phyloP scores from a whole-genome alignment of 2,797 vertebrate genomes.

The Mormyrus proboscirostris region DNA sequence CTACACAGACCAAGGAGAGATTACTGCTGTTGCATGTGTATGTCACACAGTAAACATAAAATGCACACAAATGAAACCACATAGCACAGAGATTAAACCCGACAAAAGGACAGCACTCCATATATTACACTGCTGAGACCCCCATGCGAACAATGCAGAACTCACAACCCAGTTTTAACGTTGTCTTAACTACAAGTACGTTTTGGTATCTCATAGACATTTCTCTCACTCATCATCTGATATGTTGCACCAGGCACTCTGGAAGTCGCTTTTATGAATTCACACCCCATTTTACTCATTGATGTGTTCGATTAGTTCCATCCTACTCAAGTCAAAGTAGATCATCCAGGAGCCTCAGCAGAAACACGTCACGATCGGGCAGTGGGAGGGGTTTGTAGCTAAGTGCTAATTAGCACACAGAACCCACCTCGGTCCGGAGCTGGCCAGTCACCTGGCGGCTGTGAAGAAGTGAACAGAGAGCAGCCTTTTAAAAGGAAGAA shows the following conservation, averaged over 20 bases:
- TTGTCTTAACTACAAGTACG: background rate
- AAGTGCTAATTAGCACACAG: constrained; percentile 73
- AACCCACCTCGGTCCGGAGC: constrained; percentile 68
- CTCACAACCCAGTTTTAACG: background rate
- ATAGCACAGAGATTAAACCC: background rate
- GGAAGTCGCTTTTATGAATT: background rate
- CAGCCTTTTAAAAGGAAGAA: constrained; percentile 29
- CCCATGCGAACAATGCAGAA: background rate
- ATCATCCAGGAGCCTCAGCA: constrained; percentile 71
- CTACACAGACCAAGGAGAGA: background rate
- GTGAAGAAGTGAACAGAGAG: constrained; percentile 71
- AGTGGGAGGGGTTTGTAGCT: constrained; percentile 85
- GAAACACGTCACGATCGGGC: constrained; percentile 67
- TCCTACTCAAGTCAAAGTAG: constrained; percentile 31
- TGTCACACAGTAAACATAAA: background rate
- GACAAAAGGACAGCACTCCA: background rate
- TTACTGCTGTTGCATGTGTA: background rate
- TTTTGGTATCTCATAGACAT: background rate
- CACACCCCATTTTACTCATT: background rate
- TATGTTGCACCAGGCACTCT: background rate
- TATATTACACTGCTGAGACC: background rate
- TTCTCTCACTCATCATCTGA: background rate
- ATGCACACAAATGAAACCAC: background rate
- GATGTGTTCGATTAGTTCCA: background rate
- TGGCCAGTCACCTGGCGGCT: constrained; percentile 59